Percentiles rank a stretch among this genome's conserved stretches.
Conservation (phyloP, 23 tunicate genomes). For the Halocynthia aurantium region DNA sequence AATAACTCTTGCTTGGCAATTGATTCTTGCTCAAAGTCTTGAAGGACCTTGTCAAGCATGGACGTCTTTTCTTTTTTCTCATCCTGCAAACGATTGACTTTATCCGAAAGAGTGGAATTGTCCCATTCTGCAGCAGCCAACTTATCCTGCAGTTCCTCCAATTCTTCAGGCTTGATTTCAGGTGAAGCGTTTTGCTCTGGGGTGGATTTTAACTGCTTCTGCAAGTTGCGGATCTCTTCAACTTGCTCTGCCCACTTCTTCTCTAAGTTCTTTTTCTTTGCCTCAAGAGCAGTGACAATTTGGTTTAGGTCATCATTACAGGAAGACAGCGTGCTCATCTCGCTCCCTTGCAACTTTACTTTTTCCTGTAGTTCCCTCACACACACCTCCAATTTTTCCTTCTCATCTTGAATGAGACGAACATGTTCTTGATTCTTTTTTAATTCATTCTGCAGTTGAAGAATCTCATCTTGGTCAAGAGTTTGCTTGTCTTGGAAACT, state of each 20-base stretch:
- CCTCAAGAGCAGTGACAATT: conserved; percentile 70
- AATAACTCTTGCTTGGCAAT: conserved; percentile 47
- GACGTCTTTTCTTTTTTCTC: conserved; percentile 51
- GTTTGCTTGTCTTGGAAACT: neutral
- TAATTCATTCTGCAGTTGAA: neutral
- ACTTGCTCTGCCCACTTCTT: conserved; percentile 35
- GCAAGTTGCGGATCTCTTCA: conserved; percentile 45
- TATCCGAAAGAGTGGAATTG: conserved; percentile 1
- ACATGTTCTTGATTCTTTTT: conserved; percentile 6
- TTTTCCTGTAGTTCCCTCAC: conserved; percentile 4
- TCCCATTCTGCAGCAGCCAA: conserved; percentile 35
- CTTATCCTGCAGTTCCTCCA: conserved; percentile 25
- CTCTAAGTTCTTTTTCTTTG: conserved; percentile 38
- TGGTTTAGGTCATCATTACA: conserved; percentile 76
- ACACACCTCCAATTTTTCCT: conserved; percentile 3
- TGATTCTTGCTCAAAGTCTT: conserved; percentile 49
- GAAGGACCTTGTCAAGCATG: conserved; percentile 48
- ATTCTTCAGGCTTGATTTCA: conserved; percentile 15
- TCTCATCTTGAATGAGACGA: neutral
- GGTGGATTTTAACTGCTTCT: conserved; percentile 42
- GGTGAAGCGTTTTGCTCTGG: neutral
- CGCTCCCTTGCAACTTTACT: conserved; percentile 17
- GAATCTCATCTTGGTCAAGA: neutral
- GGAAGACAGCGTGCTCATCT: conserved; percentile 47
- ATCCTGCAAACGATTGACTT: conserved; percentile 35